Conservation (phyloP, 2,113 vertebrate species). For the Pycnonotus jocosus region DNA sequence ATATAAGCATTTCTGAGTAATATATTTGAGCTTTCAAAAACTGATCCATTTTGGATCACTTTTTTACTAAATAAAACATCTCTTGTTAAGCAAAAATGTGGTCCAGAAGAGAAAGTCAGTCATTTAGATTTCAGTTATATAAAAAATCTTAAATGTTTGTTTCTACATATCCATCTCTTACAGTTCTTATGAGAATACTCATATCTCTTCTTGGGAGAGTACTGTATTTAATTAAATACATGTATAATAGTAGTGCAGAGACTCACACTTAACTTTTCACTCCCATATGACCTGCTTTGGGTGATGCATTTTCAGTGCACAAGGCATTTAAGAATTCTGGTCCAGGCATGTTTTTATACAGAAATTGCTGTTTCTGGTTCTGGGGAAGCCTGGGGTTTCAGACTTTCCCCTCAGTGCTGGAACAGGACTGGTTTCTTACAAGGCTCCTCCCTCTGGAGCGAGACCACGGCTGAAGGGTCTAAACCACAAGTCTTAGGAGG, state of each 20-base stretch:
- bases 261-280: not conserved
- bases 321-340: not conserved
- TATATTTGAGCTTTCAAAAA: not conserved
- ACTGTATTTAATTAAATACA: not conserved
- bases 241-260: not conserved
- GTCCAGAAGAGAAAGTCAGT: not conserved
- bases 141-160: not conserved
- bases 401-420: not conserved
- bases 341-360: no score
- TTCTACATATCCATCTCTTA: not conserved
- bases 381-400: not conserved
- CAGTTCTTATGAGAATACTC: not conserved
- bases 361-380: not conserved
- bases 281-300: not conserved
- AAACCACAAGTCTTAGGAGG: not conserved
- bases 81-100: not conserved
- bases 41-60: not conserved
- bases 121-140: not conserved
- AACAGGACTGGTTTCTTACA: not conserved
- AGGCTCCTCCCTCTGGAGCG: fast-evolving
- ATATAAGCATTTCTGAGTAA: not conserved
- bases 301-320: fast-evolving
- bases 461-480: not conserved
- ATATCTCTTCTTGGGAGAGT: not conserved
- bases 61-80: not conserved